phyloP scores from a whole-genome alignment of 1,140 invertebrate genomes.

The Magallana gigas region DNA sequence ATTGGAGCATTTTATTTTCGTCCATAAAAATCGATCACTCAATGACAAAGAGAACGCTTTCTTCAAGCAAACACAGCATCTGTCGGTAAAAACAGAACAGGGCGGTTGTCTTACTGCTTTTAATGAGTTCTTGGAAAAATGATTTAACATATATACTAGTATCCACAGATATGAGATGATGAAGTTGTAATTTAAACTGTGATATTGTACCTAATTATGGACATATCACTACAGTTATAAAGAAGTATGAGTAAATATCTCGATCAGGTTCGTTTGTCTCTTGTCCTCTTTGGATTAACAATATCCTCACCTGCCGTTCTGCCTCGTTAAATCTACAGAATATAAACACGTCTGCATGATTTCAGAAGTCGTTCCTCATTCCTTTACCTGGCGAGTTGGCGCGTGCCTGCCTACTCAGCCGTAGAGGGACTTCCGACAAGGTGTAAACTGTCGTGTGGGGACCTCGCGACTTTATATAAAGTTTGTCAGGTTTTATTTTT shows the following conservation, averaged over 20 bases:
- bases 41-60: slow-evolving; percentile 14
- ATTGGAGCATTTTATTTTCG: neutral
- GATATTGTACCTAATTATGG: too few relatives aligned
- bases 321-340: neutral
- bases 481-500: neutral
- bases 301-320: slow-evolving; percentile 13
- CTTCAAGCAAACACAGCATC: slow-evolving; percentile 18
- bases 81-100: neutral
- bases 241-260: too few relatives aligned
- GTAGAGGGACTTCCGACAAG: neutral
- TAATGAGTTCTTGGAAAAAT: neutral
- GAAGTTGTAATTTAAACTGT: too few relatives aligned
- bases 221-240: too few relatives aligned
- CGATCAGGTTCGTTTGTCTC: too few relatives aligned
- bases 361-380: neutral
- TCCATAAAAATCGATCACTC: slow-evolving; percentile 10
- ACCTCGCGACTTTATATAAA: neutral
- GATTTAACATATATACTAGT: too few relatives aligned
- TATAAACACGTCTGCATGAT: neutral
- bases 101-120: neutral
- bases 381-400: slow-evolving; percentile 2
- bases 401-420: slow-evolving; percentile 8
- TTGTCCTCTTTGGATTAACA: too few relatives aligned
- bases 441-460: neutral
- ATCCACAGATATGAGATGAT: too few relatives aligned